Base-by-base conservation (phyloP, 2,113 vertebrate species). In the Cheirogaleus medius region DNA sequence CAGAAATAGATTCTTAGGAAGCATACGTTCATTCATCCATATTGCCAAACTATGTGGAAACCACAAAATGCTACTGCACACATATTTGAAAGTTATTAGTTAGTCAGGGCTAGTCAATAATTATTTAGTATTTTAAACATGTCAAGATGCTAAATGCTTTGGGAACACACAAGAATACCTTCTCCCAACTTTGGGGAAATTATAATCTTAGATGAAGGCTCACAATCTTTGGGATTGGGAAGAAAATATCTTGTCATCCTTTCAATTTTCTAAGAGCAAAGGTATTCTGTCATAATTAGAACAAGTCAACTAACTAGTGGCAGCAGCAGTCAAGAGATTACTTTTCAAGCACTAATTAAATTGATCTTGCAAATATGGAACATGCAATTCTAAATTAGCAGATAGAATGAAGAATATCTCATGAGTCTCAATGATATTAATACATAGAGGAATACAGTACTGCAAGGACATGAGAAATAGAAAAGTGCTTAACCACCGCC, bases 321-420 rank as follows among this genome's bases (percentile, higher is more conserved):
- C 58, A 87, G 84, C 54, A 25, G 12, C 29, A 83, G 49, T 54
- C 60, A 71, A 71, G 32, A 92, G 80, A 88, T 95, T 91, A 82
- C 56, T 94, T 96, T 88, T 85, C 56, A 77, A 87, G 58, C 49
- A 76, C 73, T 95, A 64, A 97, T 80, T 92, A n/a, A 90, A 95
- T 77, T 81, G 80, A 97, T 96, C 91, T 94, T 37, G 15, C 39
- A 89, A 66, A 90, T 60, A 66, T 58, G 68, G 37, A 91, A 74
- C 78, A 20, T 88, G n/a, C 87, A 47, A 15, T 74, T 94, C 29
- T 84, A 76, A 97, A 71, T 96, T 81, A 74, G 34, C 86, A 89
- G 29, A 34, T 76, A 23, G 88, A 71, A 88, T 47, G 49, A 20
- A 74, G 49, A 73, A 20, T 77, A 15, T 63, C 29, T 82, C 49